A percentile compares a stretch with the other conserved stretches of the same genome.
Evolutionary conservation across 2,888 invertebrate species (phyloP).

Genomic region (Melangyna quadrimaculata): DNA sequence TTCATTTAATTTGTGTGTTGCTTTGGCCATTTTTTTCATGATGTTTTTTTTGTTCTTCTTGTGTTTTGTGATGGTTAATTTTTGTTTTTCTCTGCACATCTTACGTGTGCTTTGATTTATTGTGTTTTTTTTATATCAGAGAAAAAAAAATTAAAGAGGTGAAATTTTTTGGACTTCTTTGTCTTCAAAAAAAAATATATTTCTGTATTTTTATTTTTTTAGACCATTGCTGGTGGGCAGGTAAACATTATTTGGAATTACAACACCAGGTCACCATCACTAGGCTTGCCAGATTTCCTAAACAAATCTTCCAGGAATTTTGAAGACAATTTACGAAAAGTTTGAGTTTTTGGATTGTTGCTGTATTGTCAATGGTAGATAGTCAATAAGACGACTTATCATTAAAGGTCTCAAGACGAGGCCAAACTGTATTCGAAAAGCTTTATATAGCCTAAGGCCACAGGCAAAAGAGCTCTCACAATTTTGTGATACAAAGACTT

Average conservation of each 20-base stretch:
- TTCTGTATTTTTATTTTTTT: constrained; percentile 14
- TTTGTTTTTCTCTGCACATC: constrained; percentile 53
- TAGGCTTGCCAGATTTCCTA: constrained; percentile 1
- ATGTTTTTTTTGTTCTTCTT: constrained; percentile 3
- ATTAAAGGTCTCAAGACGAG: no score
- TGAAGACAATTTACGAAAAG: no score
- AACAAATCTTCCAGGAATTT: no score
- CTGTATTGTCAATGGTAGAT: no score
- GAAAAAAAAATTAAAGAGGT: constrained; percentile 55
- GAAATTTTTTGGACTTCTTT: constrained; percentile 66
- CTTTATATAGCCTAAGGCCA: no score
- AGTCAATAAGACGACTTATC: no score
- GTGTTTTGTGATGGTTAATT: neutral
- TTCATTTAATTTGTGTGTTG: constrained; percentile 44
- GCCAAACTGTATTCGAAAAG: no score
- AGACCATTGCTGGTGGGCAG: constrained; percentile 30
- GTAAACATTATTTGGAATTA: constrained; percentile 58
- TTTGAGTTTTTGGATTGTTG: no score
- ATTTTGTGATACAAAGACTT: no score
- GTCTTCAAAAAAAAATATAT: constrained; percentile 34
- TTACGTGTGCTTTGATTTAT: constrained; percentile 64
- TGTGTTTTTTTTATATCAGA: constrained; percentile 44
- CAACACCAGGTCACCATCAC: constrained; percentile 18
- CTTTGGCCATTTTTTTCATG: constrained; percentile 34
- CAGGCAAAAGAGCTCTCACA: no score